Conservation (phyloP, 2,888 invertebrate species). For the Osmoderma eremita region DNA sequence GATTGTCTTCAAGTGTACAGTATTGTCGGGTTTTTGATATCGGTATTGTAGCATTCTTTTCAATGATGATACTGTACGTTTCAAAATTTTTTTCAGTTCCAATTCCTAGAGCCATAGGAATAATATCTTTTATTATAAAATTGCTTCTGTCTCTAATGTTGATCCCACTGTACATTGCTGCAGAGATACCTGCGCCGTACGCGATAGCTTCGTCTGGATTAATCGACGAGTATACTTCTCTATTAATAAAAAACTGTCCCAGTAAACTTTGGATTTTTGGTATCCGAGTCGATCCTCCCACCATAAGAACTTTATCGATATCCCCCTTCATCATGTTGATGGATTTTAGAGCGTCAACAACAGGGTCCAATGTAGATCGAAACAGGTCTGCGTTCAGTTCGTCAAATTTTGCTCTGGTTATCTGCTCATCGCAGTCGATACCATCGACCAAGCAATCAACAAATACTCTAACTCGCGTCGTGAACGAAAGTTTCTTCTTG, state of each 20-base stretch:
- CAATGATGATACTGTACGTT: background rate
- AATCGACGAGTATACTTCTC: constrained; percentile 47
- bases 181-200: constrained; percentile 52
- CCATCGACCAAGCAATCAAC: constrained; percentile 21
- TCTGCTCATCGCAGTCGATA: constrained; percentile 1
- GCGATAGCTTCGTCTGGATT: constrained; percentile 54
- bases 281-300: constrained; percentile 54
- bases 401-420: constrained; percentile 50
- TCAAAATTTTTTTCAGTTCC: background rate
- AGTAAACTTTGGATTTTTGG: constrained; percentile 51
- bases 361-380: constrained; percentile 45
- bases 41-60: constrained; percentile 36
- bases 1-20: constrained; percentile 45
- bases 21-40: background rate
- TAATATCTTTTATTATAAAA: constrained; percentile 49
- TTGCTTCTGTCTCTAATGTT: constrained; percentile 37
- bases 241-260: constrained; percentile 45
- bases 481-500: constrained; percentile 45
- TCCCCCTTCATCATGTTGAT: constrained; percentile 44
- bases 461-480: constrained; percentile 35
- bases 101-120: constrained; percentile 48
- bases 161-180: constrained; percentile 45
- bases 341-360: constrained; percentile 47
- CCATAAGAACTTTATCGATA: constrained; percentile 52
- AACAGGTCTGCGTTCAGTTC: constrained; percentile 45